phyloP scores from a whole-genome alignment of 2,797 vertebrate genomes.

The Acrossocheilus wenchowensis region DNA sequence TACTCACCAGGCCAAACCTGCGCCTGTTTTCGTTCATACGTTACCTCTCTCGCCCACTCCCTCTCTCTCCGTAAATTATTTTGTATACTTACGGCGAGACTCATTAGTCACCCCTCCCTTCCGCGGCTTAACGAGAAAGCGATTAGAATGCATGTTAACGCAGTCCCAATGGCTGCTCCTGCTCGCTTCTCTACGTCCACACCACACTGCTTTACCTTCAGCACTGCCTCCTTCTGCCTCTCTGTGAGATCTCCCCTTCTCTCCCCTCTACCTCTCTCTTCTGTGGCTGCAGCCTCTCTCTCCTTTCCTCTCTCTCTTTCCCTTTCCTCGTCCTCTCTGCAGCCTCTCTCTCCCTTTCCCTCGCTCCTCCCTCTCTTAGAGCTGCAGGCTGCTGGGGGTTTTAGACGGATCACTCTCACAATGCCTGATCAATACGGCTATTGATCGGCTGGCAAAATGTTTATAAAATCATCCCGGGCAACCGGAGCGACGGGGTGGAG shows the following conservation, averaged over 20 bases:
- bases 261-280: slow-evolving; percentile 77
- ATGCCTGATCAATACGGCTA: slow-evolving; percentile 99
- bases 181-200: slow-evolving; percentile 66
- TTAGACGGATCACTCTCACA: slow-evolving; percentile 96
- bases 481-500: slow-evolving; percentile 74
- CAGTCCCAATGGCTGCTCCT: slow-evolving; percentile 70
- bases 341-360: slow-evolving; percentile 65
- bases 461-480: slow-evolving; percentile 97
- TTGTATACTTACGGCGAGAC: slow-evolving; percentile 72
- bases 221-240: slow-evolving; percentile 78
- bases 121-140: slow-evolving; percentile 80
- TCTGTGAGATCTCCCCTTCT: slow-evolving; percentile 80
- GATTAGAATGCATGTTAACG: slow-evolving; percentile 76
- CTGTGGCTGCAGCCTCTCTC: slow-evolving; percentile 79
- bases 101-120: slow-evolving; percentile 76
- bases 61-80: slow-evolving; percentile 73
- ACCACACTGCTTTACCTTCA: slow-evolving; percentile 79
- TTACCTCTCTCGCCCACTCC: slow-evolving; percentile 65
- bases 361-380: slow-evolving; percentile 85
- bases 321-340: slow-evolving; percentile 68
- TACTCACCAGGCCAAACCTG: slow-evolving; percentile 73
- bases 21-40: slow-evolving; percentile 67
- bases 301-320: slow-evolving; percentile 65
- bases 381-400: slow-evolving; percentile 85
- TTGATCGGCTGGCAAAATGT: slow-evolving; percentile 99